Conservation (phyloP, 2,113 vertebrate species). For the Cebidichthys violaceus region DNA sequence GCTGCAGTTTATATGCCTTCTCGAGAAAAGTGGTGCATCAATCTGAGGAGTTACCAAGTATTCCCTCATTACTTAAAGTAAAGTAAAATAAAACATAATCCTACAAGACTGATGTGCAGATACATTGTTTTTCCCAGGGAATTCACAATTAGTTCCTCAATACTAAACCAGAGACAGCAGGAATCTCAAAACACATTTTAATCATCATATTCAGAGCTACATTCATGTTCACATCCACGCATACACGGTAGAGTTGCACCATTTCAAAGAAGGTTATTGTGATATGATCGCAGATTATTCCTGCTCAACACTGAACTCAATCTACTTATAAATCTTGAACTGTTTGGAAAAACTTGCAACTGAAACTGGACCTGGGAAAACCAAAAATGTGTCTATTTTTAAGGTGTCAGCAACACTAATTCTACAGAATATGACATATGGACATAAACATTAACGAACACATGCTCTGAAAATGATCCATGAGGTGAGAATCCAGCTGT, state of each 20-base stretch:
- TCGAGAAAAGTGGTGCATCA: no score
- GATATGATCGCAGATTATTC: background rate
- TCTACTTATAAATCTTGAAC: background rate
- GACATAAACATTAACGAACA: background rate
- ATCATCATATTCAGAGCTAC: no score
- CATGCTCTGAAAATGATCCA: background rate
- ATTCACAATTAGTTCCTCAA: background rate
- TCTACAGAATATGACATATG: background rate
- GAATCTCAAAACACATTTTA: background rate
- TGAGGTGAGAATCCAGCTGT: background rate
- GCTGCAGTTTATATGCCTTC: background rate
- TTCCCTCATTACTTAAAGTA: background rate
- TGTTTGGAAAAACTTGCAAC: background rate
- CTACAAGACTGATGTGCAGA: background rate
- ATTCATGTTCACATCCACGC: no score
- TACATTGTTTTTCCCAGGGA: no score
- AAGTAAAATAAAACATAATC: background rate
- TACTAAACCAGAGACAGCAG: background rate
- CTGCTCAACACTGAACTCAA: background rate
- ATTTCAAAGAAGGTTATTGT: background rate
- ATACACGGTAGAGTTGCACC: no score
- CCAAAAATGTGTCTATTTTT: background rate
- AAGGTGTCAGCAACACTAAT: constrained; percentile 5
- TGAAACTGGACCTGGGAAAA: background rate
- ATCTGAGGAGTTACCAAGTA: background rate